These are phyloP conservation scores for Polydrusus pterygomalis DNA, from an alignment of 2,888 invertebrate species.

Conservation along the genomic window DNA sequence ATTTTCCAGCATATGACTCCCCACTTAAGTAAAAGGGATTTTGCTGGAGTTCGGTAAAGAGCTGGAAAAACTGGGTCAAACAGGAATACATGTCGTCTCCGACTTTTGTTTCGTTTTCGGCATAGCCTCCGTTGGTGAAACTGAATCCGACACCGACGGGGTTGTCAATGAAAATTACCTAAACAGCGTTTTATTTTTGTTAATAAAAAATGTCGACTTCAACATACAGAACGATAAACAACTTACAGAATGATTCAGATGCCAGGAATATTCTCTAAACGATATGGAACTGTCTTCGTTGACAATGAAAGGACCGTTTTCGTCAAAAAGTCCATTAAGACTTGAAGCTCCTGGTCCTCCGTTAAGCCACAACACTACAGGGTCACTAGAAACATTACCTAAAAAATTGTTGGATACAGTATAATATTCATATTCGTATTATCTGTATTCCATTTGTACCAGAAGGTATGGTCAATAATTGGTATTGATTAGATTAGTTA, in stretches of 20 bases:
- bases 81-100: conserved; percentile 86
- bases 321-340: conserved; percentile 84
- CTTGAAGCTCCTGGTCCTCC: conserved; percentile 88
- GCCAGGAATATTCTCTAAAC: conserved; percentile 85
- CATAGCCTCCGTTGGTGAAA: conserved; percentile 79
- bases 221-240: neutral
- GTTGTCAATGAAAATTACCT: conserved; percentile 88
- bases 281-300: conserved; percentile 66
- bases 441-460: too few species aligned
- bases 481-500: too few species aligned
- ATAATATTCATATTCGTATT: neutral
- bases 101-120: conserved; percentile 89
- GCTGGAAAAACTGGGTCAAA: conserved; percentile 85
- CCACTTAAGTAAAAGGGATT: conserved; percentile 92
- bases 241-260: conserved; percentile 80
- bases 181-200: too few species aligned
- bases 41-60: conserved; percentile 84
- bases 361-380: conserved; percentile 86
- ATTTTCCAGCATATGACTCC: conserved; percentile 91
- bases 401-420: neutral
- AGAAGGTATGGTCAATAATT: too few species aligned
- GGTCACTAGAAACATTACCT: conserved; percentile 71
- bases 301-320: conserved; percentile 85
- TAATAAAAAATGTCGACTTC: too few species aligned
- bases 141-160: conserved; percentile 92